Evolutionary conservation across 2,888 invertebrate species (phyloP).

Genomic region (Orgyia antiqua): DNA sequence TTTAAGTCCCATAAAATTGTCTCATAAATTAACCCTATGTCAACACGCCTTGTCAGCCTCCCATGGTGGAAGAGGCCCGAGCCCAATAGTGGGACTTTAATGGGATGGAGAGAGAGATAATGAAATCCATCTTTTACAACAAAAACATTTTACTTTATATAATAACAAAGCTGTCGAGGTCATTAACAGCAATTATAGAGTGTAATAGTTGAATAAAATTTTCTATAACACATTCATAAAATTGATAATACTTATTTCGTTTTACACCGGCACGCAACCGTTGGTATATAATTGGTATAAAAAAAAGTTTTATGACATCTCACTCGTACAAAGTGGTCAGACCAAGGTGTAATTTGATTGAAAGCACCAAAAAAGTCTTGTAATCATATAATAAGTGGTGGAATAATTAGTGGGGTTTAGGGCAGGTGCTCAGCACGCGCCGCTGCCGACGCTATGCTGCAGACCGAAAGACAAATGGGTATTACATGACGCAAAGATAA

Average conservation of each 20-base stretch:
- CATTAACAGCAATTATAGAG: no score
- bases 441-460: slow-evolving; percentile 31
- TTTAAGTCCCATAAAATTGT: no score
- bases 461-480: slow-evolving; percentile 45
- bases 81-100: no score
- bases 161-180: no score
- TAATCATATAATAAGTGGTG: slow-evolving; percentile 76
- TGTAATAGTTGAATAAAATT: no score
- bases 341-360: slow-evolving; percentile 78
- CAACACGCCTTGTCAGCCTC: no score
- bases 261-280: slow-evolving; percentile 61
- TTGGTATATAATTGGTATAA: slow-evolving; percentile 34
- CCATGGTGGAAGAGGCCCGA: no score
- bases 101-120: no score
- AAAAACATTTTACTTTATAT: no score
- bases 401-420: slow-evolving; percentile 72
- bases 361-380: slow-evolving; percentile 77
- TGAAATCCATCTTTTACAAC: no score
- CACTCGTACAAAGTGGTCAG: slow-evolving; percentile 65
- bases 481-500: slow-evolving; percentile 28
- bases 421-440: slow-evolving; percentile 56
- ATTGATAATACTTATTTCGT: slow-evolving; percentile 42
- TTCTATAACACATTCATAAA: slow-evolving; percentile 21
- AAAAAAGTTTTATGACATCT: slow-evolving; percentile 74
- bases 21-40: no score